Conservation (phyloP, 2,113 vertebrate species). For the Lophotis ruficrista region DNA sequence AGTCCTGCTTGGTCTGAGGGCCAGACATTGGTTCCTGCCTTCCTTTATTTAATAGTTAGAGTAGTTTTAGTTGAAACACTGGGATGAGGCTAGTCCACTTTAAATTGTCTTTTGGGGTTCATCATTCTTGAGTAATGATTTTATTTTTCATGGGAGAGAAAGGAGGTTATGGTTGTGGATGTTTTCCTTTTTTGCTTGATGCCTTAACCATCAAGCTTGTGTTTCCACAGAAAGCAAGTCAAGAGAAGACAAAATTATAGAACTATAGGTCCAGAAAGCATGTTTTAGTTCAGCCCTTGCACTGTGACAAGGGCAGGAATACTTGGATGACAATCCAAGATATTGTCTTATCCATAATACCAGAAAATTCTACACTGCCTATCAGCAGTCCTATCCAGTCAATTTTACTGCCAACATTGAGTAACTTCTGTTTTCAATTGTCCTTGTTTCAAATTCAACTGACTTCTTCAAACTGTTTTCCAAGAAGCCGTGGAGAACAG, state of each 20-base stretch:
- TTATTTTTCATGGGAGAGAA: background rate
- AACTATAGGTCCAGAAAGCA: background rate
- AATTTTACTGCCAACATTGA: background rate
- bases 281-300: background rate
- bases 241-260: background rate
- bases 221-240: background rate
- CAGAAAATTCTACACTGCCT: background rate
- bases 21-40: background rate
- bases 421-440: background rate
- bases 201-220: background rate
- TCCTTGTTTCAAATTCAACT: background rate
- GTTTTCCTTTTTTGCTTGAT: background rate
- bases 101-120: background rate
- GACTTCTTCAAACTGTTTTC: background rate
- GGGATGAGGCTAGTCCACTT: background rate
- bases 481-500: background rate
- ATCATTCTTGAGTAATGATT: background rate
- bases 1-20: background rate
- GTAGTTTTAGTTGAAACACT: background rate
- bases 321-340: background rate
- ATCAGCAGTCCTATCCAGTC: background rate
- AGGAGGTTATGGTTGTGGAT: background rate
- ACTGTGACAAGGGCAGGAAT: background rate
- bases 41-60: background rate
- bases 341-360: background rate